phyloP scores from a whole-genome alignment of 2,113 vertebrate species.

The Petromus typicus region DNA sequence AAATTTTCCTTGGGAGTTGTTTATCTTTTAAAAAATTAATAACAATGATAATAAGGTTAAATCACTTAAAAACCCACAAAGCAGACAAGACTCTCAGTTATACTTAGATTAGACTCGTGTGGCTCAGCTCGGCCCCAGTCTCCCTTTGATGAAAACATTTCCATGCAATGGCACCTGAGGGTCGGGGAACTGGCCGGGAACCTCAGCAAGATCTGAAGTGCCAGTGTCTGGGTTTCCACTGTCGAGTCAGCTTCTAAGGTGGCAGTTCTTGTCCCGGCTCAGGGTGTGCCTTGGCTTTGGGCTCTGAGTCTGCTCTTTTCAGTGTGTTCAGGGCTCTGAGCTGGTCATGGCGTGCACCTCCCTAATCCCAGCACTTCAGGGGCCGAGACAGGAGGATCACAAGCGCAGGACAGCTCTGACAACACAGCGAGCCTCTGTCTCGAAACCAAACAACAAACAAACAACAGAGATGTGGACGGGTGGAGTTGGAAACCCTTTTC shows the following conservation, averaged over 20 bases:
- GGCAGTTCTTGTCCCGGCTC: not conserved
- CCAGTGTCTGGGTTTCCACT: not conserved
- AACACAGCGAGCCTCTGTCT: not conserved
- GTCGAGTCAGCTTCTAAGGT: not conserved
- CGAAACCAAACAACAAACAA: not conserved
- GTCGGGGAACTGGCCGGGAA: fast-evolving
- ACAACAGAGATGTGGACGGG: not conserved
- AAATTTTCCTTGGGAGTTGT: not conserved
- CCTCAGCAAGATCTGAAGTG: not conserved
- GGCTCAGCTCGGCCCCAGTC: not conserved
- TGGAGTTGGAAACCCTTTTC: not conserved
- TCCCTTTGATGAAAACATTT: not conserved
- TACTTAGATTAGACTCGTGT: not conserved
- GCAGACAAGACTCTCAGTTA: not conserved
- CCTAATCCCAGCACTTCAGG: not conserved
- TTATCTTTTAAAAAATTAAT: not conserved
- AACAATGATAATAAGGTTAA: not conserved
- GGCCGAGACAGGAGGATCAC: not conserved
- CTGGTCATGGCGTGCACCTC: not conserved
- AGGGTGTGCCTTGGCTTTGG: not conserved
- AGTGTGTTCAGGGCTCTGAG: fast-evolving
- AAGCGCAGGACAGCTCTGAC: not conserved
- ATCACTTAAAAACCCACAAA: not conserved
- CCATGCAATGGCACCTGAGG: fast-evolving
- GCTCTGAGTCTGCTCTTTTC: not conserved